These are phyloP conservation scores for Periophthalmus modestus DNA, from an alignment of 2,113 vertebrate species.

Conservation along the genomic window DNA sequence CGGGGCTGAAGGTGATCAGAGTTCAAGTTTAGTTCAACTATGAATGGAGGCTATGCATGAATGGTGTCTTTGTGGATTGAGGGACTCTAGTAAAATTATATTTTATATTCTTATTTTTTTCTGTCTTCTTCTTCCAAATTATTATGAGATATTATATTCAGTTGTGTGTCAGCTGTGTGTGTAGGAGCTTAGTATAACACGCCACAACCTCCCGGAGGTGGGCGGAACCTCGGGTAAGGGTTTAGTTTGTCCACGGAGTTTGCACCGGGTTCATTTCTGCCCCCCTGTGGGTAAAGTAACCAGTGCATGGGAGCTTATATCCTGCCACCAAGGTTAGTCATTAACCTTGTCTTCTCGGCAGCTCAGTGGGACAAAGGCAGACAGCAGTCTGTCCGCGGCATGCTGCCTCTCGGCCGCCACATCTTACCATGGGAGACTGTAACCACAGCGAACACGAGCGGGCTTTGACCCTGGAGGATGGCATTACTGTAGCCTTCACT, in stretches of 20 bases:
- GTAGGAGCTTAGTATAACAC: neutral
- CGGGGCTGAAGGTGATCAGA: neutral
- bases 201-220: constrained; percentile 11
- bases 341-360: constrained; percentile 60
- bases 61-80: neutral
- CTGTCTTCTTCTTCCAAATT: too few species aligned
- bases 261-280: constrained; percentile 29
- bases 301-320: constrained; percentile 28
- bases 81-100: neutral
- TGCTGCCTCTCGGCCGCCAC: constrained; percentile 65
- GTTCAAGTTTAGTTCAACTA: neutral
- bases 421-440: constrained; percentile 69
- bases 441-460: constrained; percentile 39
- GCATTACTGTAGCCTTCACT: constrained; percentile 57
- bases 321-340: constrained; percentile 67
- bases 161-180: constrained; percentile 4
- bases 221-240: constrained; percentile 38
- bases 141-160: too few species aligned
- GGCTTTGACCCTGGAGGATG: constrained; percentile 51
- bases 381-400: constrained; percentile 55
- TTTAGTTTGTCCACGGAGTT: constrained; percentile 49
- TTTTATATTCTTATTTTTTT: too few species aligned
- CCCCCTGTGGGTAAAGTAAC: constrained; percentile 63
- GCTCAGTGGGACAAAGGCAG: constrained; percentile 40
- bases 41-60: too few species aligned